Base-by-base conservation (phyloP, 2,797 vertebrate genomes). In the Myoxocephalus aenaeus region DNA sequence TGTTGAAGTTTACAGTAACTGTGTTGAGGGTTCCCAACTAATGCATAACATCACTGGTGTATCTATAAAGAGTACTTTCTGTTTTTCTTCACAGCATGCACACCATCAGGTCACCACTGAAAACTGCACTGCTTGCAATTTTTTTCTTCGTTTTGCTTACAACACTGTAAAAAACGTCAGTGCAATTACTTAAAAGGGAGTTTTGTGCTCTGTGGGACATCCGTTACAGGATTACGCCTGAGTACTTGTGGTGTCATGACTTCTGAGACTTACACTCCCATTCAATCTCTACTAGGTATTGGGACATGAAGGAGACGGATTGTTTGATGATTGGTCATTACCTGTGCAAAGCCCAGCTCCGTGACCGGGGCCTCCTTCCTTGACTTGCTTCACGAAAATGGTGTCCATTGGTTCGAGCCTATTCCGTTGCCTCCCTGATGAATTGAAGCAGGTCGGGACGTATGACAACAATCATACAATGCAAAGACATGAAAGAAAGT, bases 311-410 rank as follows among this genome's bases (percentile, higher is more conserved):
- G 27, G n/a, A 69, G 50, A 72, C 20, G 32, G 40, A 73, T 12
- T 18, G 7, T 25, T 64, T 32, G 15, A 53, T 48, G 14, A 34
- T 1, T 48, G 53, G 36, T 51, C 34, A 14, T 87, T 91, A 99
- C 98, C 98, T 97, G 97, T 99, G 91, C 97, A 98, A 72, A 99
- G 94, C 65, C 98, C 98, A 79, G 98, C 97, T 90, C 95, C 96
- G 69, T 97, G 95, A 58, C 97, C 98, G 59, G 97, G 97, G 32
- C 97, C 97, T 27, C 97, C 97, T 92, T 99, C 97, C 84, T 97
- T 99, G 75, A 99, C 98, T 88, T 99, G 98, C 79, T 99, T 99
- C 82, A 99, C 98, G 2, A 99, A 99, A 92, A 99, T 99, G 80
- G 98, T 99, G 83, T 99, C 98, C 98, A 99, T 99, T 0, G 98